A percentile compares a stretch with the other conserved stretches of the same genome.
Conservation (phyloP, 2,113 vertebrate genomes). For the Vidua macroura region DNA sequence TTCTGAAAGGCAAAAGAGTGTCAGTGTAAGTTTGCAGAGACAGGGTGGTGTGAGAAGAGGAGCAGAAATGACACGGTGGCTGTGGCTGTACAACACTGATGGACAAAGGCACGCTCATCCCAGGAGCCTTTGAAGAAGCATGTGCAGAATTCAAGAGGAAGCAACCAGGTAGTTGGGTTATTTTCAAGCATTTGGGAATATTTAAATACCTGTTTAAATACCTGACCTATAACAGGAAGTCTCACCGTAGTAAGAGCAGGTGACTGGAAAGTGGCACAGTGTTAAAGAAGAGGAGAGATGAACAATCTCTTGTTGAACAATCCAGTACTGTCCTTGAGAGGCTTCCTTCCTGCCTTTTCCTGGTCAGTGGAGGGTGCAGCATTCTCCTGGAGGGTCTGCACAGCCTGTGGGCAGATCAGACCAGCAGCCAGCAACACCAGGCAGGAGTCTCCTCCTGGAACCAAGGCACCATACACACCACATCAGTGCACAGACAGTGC, state of each 20-base stretch:
- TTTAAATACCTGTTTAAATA: not conserved
- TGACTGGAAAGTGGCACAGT: not conserved
- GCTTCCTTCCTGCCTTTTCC: not conserved
- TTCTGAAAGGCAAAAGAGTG: constrained; percentile 29
- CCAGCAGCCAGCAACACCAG: not conserved
- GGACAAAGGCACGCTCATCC: not conserved
- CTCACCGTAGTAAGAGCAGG: not conserved
- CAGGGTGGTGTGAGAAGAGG: not conserved
- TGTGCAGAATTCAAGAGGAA: not conserved
- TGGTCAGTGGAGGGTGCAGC: not conserved
- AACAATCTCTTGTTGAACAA: not conserved
- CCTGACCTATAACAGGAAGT: not conserved
- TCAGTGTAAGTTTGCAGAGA: constrained; percentile 24
- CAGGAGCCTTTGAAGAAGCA: not conserved
- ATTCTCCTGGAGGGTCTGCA: not conserved
- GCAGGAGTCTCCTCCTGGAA: not conserved
- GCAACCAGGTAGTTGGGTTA: not conserved
- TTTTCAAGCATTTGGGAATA: not conserved
- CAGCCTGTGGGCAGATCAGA: not conserved
- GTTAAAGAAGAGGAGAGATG: not conserved
- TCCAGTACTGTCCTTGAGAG: not conserved
- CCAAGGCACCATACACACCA: not conserved
- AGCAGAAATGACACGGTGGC: not conserved
- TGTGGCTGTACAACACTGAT: not conserved
- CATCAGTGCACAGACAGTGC: not conserved